phyloP scores from a whole-genome alignment of 2,888 invertebrate genomes.

The Apotomis betuletana region DNA sequence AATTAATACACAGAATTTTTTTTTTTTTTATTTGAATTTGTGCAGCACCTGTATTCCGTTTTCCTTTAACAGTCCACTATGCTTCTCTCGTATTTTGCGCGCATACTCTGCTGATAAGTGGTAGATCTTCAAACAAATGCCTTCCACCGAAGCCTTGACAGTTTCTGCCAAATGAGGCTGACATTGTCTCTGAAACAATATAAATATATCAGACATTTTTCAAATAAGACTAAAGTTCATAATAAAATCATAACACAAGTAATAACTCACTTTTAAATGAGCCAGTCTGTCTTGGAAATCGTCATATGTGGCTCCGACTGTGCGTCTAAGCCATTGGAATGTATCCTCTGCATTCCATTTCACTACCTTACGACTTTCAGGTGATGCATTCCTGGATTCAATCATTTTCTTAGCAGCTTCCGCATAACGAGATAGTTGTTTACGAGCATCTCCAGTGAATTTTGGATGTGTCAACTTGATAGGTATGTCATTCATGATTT shows the following conservation, averaged over 20 bases:
- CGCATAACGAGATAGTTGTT: conserved; percentile 96
- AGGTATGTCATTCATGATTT: conserved; percentile 99
- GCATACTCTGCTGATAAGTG: conserved; percentile 96
- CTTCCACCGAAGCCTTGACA: conserved; percentile 96
- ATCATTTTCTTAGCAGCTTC: conserved; percentile 99
- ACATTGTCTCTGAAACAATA: conserved; percentile 89
- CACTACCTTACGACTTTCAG: conserved; percentile 97
- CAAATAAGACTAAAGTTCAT: conserved; percentile 22
- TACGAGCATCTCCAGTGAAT: conserved; percentile 97
- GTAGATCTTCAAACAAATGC: conserved; percentile 97
- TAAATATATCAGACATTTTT: background rate
- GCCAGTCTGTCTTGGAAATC: conserved; percentile 95
- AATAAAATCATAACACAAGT: conserved; percentile 44
- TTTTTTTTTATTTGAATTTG: conserved; percentile 1
- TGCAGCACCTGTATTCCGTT: conserved; percentile 87
- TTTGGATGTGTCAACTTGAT: conserved; percentile 97
- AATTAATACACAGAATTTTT: too few relatives aligned
- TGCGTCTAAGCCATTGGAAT: conserved; percentile 96
- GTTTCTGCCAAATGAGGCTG: conserved; percentile 98
- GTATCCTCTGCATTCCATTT: conserved; percentile 99
- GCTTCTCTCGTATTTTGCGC: conserved; percentile 94
- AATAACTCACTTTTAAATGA: conserved; percentile 87
- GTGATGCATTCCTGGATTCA: conserved; percentile 95
- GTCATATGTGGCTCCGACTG: conserved; percentile 96
- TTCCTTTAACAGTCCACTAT: conserved; percentile 92